Conservation (phyloP, 1,140 invertebrate genomes). For the Drosophila sulfurigaster region DNA sequence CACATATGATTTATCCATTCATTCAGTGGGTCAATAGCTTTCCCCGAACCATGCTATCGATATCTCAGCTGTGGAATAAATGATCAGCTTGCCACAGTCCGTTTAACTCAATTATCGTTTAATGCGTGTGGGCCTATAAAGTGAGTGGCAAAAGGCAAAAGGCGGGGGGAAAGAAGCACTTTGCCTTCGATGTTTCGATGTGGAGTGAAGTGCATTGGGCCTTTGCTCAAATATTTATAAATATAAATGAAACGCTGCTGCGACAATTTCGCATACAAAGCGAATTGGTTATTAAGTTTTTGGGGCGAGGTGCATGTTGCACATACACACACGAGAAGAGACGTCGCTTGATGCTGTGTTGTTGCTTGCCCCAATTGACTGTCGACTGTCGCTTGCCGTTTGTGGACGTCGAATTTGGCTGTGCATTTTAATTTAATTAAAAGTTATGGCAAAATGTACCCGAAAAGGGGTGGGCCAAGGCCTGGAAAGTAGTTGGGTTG, state of each 20-base stretch:
- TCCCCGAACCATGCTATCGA: neutral
- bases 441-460: constrained; percentile 81
- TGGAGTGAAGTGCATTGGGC: constrained; percentile 4
- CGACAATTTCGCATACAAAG: constrained; percentile 67
- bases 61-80: constrained; percentile 21
- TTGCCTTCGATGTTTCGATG: constrained; percentile 10
- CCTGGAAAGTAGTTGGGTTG: neutral
- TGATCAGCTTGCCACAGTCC: constrained; percentile 31
- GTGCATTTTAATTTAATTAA: constrained; percentile 83
- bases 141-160: neutral
- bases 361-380: neutral
- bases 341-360: neutral
- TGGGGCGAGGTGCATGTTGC: constrained; percentile 7
- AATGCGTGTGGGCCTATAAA: constrained; percentile 14
- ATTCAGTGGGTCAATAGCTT: neutral
- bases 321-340: neutral
- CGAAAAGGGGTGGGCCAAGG: constrained; percentile 31
- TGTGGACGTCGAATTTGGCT: constrained; percentile 60
- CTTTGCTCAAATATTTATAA: constrained; percentile 78
- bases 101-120: constrained; percentile 68
- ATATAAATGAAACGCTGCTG: constrained; percentile 58
- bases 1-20: neutral
- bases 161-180: neutral
- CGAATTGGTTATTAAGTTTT: constrained; percentile 80
- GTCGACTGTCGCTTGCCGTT: constrained; percentile 14